phyloP scores from a whole-genome alignment of 2,888 invertebrate species.

The Labia minor region DNA sequence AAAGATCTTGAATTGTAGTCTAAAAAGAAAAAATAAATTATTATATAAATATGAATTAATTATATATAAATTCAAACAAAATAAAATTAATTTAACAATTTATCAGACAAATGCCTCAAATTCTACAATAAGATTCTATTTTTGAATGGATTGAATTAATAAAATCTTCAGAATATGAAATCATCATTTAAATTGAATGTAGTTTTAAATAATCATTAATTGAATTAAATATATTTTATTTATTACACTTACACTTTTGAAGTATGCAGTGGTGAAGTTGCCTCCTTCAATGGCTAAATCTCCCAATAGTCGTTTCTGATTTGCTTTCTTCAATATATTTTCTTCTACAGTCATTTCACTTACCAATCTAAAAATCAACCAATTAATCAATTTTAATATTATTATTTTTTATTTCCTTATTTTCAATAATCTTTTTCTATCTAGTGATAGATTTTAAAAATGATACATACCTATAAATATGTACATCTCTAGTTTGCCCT shows the following conservation, averaged over 20 bases:
- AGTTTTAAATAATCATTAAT: not conserved
- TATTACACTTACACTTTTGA: slow-evolving; percentile 73
- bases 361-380: slow-evolving; percentile 56
- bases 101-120: slow-evolving; percentile 14
- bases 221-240: too few species aligned
- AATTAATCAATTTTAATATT: too few species aligned
- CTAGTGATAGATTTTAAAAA: not conserved
- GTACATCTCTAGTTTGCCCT: slow-evolving; percentile 97
- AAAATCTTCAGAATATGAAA: slow-evolving; percentile 4
- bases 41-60: too few species aligned
- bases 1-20: slow-evolving; percentile 88
- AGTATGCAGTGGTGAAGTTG: slow-evolving; percentile 94
- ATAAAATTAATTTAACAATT: not conserved
- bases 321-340: slow-evolving; percentile 97
- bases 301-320: slow-evolving; percentile 90
- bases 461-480: slow-evolving; percentile 64
- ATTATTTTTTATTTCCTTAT: too few species aligned
- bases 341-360: slow-evolving; percentile 97
- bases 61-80: slow-evolving; percentile 15
- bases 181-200: not conserved
- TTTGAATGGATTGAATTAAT: slow-evolving; percentile 19
- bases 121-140: slow-evolving; percentile 9
- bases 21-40: slow-evolving; percentile 34
- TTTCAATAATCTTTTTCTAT: too few species aligned
- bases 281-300: slow-evolving; percentile 98